phyloP scores from a whole-genome alignment of 64 coral and sea anemone species.

The Cladopsammia gracilis region DNA sequence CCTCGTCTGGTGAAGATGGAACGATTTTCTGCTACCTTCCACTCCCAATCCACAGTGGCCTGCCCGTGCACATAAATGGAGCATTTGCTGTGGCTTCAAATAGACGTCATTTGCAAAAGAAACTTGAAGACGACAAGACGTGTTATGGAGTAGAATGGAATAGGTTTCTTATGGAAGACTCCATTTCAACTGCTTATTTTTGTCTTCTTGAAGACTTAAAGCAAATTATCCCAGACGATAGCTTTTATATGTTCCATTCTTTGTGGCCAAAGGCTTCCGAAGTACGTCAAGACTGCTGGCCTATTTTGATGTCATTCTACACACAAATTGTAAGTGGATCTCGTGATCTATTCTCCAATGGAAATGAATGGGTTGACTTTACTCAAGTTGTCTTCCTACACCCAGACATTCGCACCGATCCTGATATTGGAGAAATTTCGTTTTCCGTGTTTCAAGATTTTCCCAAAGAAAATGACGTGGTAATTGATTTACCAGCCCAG shows the following conservation, averaged over 20 bases:
- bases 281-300: not conserved
- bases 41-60: constrained; percentile 68
- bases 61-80: constrained; percentile 82
- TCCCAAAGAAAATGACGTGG: not conserved
- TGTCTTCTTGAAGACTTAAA: constrained; percentile 46
- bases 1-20: constrained; percentile 35
- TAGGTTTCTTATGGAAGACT: constrained; percentile 65
- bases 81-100: constrained; percentile 67
- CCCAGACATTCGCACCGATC: constrained; percentile 17
- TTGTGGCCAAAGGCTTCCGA: not conserved
- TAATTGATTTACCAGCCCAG: constrained; percentile 74
- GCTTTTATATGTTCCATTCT: not conserved
- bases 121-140: constrained; percentile 72
- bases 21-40: constrained; percentile 74
- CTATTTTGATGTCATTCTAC: constrained; percentile 58
- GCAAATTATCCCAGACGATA: not conserved
- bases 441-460: constrained; percentile 59
- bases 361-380: constrained; percentile 41
- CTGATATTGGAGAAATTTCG: constrained; percentile 56
- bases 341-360: constrained; percentile 58
- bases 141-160: constrained; percentile 78
- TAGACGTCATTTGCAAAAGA: constrained; percentile 60
- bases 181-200: constrained; percentile 60
- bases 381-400: constrained; percentile 47
- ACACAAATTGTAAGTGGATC: not conserved